A percentile compares a stretch with the other conserved stretches of the same genome.
These are phyloP conservation scores for Drosophila sp. DNA, from an alignment of 1,140 invertebrate genomes.

Conservation along the genomic window DNA sequence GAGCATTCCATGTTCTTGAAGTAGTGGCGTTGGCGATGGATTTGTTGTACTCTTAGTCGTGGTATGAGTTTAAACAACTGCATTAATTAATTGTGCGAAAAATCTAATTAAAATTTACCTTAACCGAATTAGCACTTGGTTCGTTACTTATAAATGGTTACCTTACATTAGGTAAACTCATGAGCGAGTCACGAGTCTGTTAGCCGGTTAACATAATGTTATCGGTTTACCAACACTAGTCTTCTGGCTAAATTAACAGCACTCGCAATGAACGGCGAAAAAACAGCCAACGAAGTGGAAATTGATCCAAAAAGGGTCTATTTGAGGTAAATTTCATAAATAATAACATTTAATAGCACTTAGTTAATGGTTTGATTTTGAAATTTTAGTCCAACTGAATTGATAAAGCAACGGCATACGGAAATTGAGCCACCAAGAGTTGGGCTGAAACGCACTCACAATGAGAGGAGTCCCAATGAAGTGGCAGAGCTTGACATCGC, in stretches of 20 bases:
- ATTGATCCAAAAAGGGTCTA: slow-evolving; percentile 49
- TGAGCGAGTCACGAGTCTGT: neutral
- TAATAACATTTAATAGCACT: neutral
- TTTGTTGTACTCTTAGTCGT: neutral
- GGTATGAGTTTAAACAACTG: neutral
- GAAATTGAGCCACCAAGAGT: slow-evolving; percentile 33
- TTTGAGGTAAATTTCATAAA: slow-evolving; percentile 56
- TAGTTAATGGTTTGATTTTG: neutral
- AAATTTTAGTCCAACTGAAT: slow-evolving; percentile 43
- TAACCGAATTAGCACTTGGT: slow-evolving; percentile 12
- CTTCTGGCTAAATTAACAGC: neutral
- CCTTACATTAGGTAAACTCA: neutral
- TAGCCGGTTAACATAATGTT: neutral
- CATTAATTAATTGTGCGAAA: slow-evolving; percentile 1
- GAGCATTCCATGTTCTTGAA: slow-evolving; percentile 71
- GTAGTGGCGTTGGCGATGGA: slow-evolving; percentile 55
- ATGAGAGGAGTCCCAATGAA: slow-evolving; percentile 48
- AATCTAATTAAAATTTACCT: slow-evolving; percentile 7
- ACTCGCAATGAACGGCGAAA: slow-evolving; percentile 35
- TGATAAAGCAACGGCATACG: slow-evolving; percentile 49
- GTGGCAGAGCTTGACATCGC: slow-evolving; percentile 39
- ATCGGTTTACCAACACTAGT: neutral
- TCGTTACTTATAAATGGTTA: slow-evolving; percentile 2
- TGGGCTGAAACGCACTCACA: slow-evolving; percentile 59
- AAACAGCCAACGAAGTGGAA: slow-evolving; percentile 26